Conservation (phyloP, 2,113 vertebrate species). For the Pterocles gutturalis region DNA sequence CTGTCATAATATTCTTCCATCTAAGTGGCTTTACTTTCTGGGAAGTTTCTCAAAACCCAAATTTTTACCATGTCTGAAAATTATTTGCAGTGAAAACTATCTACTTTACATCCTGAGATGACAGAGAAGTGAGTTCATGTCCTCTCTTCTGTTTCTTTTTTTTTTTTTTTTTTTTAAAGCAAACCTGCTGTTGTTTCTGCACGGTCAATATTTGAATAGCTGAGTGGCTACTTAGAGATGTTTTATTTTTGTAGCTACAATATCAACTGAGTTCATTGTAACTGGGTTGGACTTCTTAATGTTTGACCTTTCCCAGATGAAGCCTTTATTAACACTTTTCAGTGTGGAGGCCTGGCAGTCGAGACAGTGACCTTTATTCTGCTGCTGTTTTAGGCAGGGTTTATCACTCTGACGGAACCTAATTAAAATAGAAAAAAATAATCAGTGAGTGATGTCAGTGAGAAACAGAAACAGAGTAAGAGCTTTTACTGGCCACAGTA, state of each 20-base stretch:
- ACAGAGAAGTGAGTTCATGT: neutral
- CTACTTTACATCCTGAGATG: neutral
- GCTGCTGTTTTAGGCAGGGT: conserved; percentile 37
- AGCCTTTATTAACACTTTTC: conserved; percentile 29
- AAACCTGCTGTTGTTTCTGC: neutral
- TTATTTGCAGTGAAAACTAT: neutral
- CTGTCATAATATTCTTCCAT: neutral
- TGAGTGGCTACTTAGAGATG: neutral
- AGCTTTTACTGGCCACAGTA: conserved; percentile 56
- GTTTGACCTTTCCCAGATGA: conserved; percentile 14
- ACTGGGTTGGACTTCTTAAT: neutral
- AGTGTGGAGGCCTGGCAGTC: conserved; percentile 40
- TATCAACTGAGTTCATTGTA: neutral
- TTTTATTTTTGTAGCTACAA: neutral
- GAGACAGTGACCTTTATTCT: conserved; percentile 55
- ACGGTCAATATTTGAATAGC: neutral
- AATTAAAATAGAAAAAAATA: conserved; percentile 39
- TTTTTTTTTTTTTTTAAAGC: neutral
- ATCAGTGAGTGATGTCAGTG: conserved; percentile 53
- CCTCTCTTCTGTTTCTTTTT: neutral
- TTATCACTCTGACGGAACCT: conserved; percentile 63
- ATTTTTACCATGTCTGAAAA: neutral
- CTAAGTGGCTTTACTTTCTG: neutral
- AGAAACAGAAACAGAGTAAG: conserved; percentile 51
- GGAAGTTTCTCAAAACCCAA: neutral